These are phyloP conservation scores for Microctenopoma steveboyesi DNA, from an alignment of 2,797 vertebrate species.

Conservation along the genomic window DNA sequence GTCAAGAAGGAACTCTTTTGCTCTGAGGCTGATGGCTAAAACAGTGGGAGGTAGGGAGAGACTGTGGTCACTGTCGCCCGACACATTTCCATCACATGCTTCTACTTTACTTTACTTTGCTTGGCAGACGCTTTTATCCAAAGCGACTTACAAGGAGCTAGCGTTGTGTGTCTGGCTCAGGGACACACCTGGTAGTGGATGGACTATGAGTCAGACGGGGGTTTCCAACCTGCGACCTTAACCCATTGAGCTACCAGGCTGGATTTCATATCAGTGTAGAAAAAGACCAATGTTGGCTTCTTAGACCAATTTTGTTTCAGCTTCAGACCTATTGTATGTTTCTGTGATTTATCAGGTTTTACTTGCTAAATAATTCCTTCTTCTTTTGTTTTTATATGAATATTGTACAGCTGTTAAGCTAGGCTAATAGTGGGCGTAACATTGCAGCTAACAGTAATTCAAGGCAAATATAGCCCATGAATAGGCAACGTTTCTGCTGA, in stretches of 20 bases:
- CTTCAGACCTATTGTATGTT: neutral
- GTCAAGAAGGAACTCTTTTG: constrained; percentile 66
- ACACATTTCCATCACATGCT: constrained; percentile 53
- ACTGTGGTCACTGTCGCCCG: constrained; percentile 67
- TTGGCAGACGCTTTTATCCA: too few relatives aligned
- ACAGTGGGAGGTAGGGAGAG: constrained; percentile 72
- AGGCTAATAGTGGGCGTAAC: constrained; percentile 19
- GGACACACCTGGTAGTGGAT: too few relatives aligned
- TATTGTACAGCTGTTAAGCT: constrained; percentile 5
- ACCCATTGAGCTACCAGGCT: too few relatives aligned
- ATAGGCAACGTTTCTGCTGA: constrained; percentile 50
- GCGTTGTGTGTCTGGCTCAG: too few relatives aligned
- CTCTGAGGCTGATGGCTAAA: constrained; percentile 70
- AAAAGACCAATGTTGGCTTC: constrained; percentile 18
- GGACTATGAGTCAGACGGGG: too few relatives aligned
- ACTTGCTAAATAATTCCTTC: constrained; percentile 8
- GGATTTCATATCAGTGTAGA: constrained; percentile 32
- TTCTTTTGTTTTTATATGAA: constrained; percentile 7
- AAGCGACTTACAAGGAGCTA: too few relatives aligned
- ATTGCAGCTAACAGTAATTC: constrained; percentile 41
- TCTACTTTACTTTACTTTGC: too few relatives aligned
- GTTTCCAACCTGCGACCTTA: too few relatives aligned
- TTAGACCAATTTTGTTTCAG: constrained; percentile 30
- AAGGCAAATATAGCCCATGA: constrained; percentile 40
- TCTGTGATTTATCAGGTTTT: constrained; percentile 8